Evolutionary conservation across 2,113 vertebrate species (phyloP), one percentile per base, ranked within the genome.

Genomic region (Corvus moneduloides): DNA sequence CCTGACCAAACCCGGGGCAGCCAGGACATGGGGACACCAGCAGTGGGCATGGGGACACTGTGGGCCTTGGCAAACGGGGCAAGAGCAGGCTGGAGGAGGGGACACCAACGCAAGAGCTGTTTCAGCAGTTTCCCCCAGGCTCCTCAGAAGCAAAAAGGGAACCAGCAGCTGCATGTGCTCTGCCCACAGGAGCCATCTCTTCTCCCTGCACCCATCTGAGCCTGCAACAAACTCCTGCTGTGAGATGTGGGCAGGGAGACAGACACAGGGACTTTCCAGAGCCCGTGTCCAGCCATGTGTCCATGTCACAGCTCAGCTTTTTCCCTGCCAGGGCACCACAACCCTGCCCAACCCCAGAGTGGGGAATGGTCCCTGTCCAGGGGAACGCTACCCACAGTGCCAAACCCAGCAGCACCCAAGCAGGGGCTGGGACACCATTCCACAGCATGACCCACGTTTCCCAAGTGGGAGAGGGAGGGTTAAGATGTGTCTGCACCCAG

Each of bases 131-230:
- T 62, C 64, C 67, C n/a, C 30, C 3, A 1, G 4, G 10, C 71
- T 87, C 75, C 55, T 83, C 33, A 0, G 66, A 37, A 62, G 85
- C 37, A 61, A 96, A 97, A 96, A 14, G 39, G 92, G 96, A 97
- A 97, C 22, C 88, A 54, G 92, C 0, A 9, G 44, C 76, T 3
- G 1, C 33, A 0, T 41, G 27, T 23, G 55, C 44, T 82, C 83
- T 90, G 85, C 90, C 94, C 67, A 1, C 87, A 81, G 64, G 67
- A 87, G 86, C 44, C 13, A 1, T 20, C 68, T 76, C 64, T 43
- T 18, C 80, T 93, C 59, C 59, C 21, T 6, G 5, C 0, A 43
- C 62, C 17, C 54, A 32, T 44, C 41, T 51, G 16, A 81, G 78
- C 27, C 33, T 73, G 43, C 16, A 69, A 62, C 67, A 58, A 86